Evolutionary conservation across 2,888 invertebrate genomes (phyloP), one percentile per base, ranked within the genome.

Genomic region (Xanthorhoe designata): DNA sequence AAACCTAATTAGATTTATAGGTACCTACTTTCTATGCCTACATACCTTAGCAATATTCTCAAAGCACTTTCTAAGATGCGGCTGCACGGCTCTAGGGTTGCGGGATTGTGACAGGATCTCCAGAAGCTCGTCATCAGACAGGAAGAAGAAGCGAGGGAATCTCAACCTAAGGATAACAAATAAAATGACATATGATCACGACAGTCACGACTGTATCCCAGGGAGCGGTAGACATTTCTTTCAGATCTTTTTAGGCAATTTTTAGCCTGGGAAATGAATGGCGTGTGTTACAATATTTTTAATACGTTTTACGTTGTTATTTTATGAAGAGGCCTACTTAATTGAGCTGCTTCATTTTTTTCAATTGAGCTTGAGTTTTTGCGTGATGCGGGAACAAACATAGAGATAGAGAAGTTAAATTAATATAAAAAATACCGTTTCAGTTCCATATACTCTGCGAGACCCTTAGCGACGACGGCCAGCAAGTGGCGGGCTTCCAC

Each of bases 31-130:
- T n/a, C n/a, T n/a, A n/a, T n/a, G n/a, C n/a, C n/a, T n/a, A n/a
- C n/a, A 45, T 6, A 64, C 95, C 91, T 90, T 94, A 8, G 95
- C 95, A 76, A 97, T 96, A 78, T 96, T 96, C 84, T 97, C 97
- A 85, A 97, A 97, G 86, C 97, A 97, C 85, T 97, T 97, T 72
- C 96, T 94, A n/a, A 97, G 89, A 87, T 97, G 97, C 0, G 97
- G 97, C 83, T 97, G 97, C 1, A 97, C 96, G 0, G 96, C 95
- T 51, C 94, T 87, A 0, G 97, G 97, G 80, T 97, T 96, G 65
- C 96, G 94, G 0, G 97, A 96, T 88, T 97, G 96, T 0, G 97
- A 96, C 56, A 97, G 89, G 55, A 97, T 97, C 86, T 97, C 97
- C 72, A 97, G 89, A 38, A 97, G 89, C 80, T 97, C 97, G 78